Evolutionary conservation across 2,797 vertebrate genomes (phyloP).

Genomic region (Sebastes matsubarae): DNA sequence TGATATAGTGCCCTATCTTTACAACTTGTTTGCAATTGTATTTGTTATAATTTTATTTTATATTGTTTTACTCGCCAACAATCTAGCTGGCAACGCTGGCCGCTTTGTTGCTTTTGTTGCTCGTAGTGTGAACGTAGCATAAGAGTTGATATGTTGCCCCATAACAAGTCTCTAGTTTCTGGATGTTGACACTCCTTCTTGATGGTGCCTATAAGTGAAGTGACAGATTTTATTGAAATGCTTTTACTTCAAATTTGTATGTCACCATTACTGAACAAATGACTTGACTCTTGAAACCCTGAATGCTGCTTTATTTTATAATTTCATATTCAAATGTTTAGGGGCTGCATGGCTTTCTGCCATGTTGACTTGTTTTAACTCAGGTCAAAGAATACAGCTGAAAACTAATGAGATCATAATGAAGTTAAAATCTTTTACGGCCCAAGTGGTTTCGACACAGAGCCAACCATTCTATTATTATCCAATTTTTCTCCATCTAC

Average conservation of each 20-base stretch:
- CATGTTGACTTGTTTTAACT: not conserved
- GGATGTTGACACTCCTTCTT: too few species aligned
- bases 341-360: not conserved
- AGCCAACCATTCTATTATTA: not conserved
- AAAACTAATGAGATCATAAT: not conserved
- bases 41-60: too few species aligned
- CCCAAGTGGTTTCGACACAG: slow-evolving; percentile 1
- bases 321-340: not conserved
- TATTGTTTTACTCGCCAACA: too few species aligned
- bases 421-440: not conserved
- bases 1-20: too few species aligned
- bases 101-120: too few species aligned
- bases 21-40: too few species aligned
- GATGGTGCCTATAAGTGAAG: too few species aligned
- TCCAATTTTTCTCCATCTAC: not conserved
- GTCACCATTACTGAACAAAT: not conserved
- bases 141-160: too few species aligned
- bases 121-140: too few species aligned
- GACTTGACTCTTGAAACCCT: not conserved
- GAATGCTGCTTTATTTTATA: not conserved
- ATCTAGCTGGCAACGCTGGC: too few species aligned
- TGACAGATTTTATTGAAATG: not conserved
- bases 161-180: too few species aligned
- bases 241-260: not conserved
- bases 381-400: not conserved